Evolutionary conservation across 1,140 invertebrate species (phyloP), one percentile per base, ranked within the genome.

Genomic region (Drosophila nannoptera): DNA sequence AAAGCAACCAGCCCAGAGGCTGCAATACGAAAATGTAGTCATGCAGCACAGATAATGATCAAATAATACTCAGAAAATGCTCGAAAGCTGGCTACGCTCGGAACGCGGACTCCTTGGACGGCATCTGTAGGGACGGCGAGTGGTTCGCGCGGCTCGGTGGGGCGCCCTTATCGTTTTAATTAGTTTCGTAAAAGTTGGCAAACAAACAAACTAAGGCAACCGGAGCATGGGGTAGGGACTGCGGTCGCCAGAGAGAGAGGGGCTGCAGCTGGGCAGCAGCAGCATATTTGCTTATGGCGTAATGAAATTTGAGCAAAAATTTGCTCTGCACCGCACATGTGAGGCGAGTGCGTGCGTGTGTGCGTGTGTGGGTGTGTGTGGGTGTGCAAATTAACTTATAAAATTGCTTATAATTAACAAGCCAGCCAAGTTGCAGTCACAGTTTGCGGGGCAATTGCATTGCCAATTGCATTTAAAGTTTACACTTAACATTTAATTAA

Each of bases 131-230:
- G 40, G 11, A n/a, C 60, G 46, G 63, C 73, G 56, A 53, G 11
- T 53, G 29, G 22, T 49, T 67, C 40, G 40, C 48, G 38, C 52
- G 54, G 42, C 29, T 42, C 12, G 38, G 38, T 42, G 38, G 11
- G 48, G 52, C 45, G 55, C 58, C 62, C 75, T 82, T 82, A 82
- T 82, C 78, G 78, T 69, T 83, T 82, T 82, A 82, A 82, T 82
- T 82, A 82, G 78, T 83, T 82, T 82, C 74, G 45, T 45, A 82
- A 80, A 83, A 82, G 74, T 80, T 80, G 46, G 58, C 45, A 36
- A 59, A 59, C 68, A 69, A 70, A 53, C 61, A 70, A 54, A 62
- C 50, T 42, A 53, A 49, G 22, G 33, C 11, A 9, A 3, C 22
- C 22, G 22, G 22, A 22, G 22, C 22, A 3, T 22, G 22, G 3